A percentile compares a stretch with the other conserved stretches of the same genome.
Conservation (phyloP, 1,140 invertebrate genomes). For the Platyscapa corneri region DNA sequence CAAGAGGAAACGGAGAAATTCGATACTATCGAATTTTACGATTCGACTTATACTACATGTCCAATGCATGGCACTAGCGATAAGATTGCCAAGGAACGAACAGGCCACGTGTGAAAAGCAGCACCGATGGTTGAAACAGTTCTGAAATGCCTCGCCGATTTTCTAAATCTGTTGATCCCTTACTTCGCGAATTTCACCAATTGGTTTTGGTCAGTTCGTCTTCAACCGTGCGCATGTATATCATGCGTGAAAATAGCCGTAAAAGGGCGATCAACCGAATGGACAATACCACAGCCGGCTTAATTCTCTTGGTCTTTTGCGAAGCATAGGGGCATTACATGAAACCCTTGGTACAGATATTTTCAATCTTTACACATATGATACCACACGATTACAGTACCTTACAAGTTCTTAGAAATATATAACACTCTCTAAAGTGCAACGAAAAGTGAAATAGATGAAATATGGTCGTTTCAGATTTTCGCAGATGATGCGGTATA, state of each 20-base stretch:
- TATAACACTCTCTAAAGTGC: too few relatives aligned
- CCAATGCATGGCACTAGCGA: neutral
- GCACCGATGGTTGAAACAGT: neutral
- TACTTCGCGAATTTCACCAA: too few relatives aligned
- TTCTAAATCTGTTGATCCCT: neutral
- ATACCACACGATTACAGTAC: too few relatives aligned
- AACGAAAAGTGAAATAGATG: too few relatives aligned
- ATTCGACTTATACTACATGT: neutral
- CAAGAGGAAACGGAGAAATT: neutral
- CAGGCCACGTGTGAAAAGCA: neutral
- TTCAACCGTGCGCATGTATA: neutral
- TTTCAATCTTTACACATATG: neutral
- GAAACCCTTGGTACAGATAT: neutral
- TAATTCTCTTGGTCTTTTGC: neutral
- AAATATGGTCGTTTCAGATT: too few relatives aligned
- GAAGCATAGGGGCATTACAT: too few relatives aligned
- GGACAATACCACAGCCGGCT: neutral
- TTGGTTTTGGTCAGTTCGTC: neutral
- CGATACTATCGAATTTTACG: constrained; percentile 35
- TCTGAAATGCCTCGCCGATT: neutral
- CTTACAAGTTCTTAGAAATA: too few relatives aligned
- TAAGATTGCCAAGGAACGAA: neutral
- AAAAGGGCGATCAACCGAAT: constrained; percentile 10
- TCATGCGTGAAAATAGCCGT: neutral
- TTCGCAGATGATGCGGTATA: too few relatives aligned